Base-by-base conservation (phyloP, 2,113 vertebrate species). In the Macrotis lagotis region DNA sequence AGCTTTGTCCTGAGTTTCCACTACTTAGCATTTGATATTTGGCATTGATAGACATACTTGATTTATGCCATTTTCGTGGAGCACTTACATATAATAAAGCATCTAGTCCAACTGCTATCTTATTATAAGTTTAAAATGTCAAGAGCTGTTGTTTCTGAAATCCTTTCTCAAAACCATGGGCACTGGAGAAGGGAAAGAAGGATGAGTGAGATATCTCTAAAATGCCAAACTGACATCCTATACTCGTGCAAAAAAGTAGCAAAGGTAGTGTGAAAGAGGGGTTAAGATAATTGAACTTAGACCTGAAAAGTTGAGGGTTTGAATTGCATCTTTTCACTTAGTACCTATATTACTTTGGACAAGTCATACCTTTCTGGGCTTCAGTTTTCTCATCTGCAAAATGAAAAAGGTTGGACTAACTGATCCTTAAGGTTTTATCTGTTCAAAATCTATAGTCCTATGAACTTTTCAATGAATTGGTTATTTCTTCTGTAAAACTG, bases 11-110 rank as follows among this genome's bases (percentile, higher is more conserved):
- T 48, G 44, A 92, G 49, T 94, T 88, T 1, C 26, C 25, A 47
- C 50, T 92, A 48, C 48, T 94, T 95, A 94, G 50, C 16, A 93
- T 90, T 95, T 94, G 88, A 37, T 93, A 53, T 88, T 37, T 91
- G 92, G 19, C 55, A 91, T 88, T 94, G 44, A 94, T 59, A 59
- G 19, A 47, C 91, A 50, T 92, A 90, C 83, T 91, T 97, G 92
- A 91, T 83, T 1, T 91, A 91, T 48, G 52, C n/a, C 88, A 90
- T 28, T 74, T 93, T 96, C 59, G 92, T 1, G 22, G 48, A 95
- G 55, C 3, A 12, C 66, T 92, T 66, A 91, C 47, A 48, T 92
- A 28, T 53, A 31, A 91, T 83, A 83, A 83, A 83, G 44, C 66
- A 83, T 83, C n/a, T n/a, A 83, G 7, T 83, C 66, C 66, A 83